Conservation (phyloP, 2,113 vertebrate species). For the Erinaceus europaeus region DNA sequence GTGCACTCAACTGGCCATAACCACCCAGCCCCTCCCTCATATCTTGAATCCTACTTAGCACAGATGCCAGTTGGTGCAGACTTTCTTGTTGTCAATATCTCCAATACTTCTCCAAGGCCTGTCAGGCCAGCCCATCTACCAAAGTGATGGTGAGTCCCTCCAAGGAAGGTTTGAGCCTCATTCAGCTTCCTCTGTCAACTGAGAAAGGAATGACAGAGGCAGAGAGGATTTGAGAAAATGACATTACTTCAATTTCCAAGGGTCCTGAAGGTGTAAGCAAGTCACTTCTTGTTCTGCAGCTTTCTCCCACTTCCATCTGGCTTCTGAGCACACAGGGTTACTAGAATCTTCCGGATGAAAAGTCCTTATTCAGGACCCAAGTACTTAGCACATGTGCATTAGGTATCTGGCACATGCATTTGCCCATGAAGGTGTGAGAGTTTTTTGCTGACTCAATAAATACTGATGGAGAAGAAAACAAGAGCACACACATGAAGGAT, state of each 20-base stretch:
- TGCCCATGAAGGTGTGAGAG: neutral
- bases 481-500: neutral
- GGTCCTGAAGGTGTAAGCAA: neutral
- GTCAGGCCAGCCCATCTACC: too few relatives aligned
- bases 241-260: neutral
- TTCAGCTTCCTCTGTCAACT: too few relatives aligned
- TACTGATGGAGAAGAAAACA: neutral
- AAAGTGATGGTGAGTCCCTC: too few relatives aligned
- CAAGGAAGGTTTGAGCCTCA: too few relatives aligned
- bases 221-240: neutral
- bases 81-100: too few relatives aligned
- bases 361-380: neutral
- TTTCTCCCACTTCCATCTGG: neutral
- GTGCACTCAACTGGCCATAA: too few relatives aligned
- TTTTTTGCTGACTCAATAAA: accelerated
- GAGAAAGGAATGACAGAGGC: neutral
- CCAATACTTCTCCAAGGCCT: too few relatives aligned
- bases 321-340: neutral
- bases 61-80: too few relatives aligned
- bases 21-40: too few relatives aligned
- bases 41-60: too few relatives aligned
- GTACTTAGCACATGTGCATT: neutral
- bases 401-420: accelerated
- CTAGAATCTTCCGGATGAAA: neutral
- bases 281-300: neutral